Conservation (phyloP, 2,797 vertebrate genomes). For the Mallotus villosus region DNA sequence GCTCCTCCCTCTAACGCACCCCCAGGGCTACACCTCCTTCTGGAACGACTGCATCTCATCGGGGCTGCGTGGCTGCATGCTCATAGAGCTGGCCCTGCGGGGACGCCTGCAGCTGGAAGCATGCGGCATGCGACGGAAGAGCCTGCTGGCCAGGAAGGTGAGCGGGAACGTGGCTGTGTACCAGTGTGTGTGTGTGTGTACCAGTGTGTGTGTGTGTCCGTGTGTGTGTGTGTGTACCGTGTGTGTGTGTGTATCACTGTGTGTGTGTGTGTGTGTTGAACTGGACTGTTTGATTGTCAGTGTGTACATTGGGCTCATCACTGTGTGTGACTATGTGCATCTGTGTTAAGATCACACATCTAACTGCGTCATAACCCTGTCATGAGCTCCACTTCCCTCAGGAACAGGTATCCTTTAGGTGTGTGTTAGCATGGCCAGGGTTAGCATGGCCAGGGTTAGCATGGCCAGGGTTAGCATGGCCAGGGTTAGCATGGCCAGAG, state of each 20-base stretch:
- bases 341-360: background rate
- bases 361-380: background rate
- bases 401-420: background rate
- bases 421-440: background rate
- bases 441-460: too few species aligned
- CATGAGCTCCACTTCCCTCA: background rate
- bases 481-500: too few species aligned
- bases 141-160: constrained; percentile 92
- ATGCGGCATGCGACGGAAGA: constrained; percentile 94
- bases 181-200: background rate
- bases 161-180: background rate
- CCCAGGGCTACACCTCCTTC: constrained; percentile 95
- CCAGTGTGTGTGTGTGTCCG: background rate
- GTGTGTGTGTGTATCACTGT: background rate
- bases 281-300: background rate
- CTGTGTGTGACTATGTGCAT: background rate
- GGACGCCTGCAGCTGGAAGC: constrained; percentile 91
- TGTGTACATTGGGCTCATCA: background rate
- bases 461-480: too few species aligned
- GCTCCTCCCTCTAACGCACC: constrained; percentile 37
- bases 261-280: background rate
- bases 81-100: constrained; percentile 90
- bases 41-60: constrained; percentile 99
- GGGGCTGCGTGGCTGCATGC: constrained; percentile 93
- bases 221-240: background rate